Evolutionary conservation across 2,797 vertebrate genomes (phyloP), one percentile per base, ranked within the genome.

Genomic region (Anguilla marmorata): DNA sequence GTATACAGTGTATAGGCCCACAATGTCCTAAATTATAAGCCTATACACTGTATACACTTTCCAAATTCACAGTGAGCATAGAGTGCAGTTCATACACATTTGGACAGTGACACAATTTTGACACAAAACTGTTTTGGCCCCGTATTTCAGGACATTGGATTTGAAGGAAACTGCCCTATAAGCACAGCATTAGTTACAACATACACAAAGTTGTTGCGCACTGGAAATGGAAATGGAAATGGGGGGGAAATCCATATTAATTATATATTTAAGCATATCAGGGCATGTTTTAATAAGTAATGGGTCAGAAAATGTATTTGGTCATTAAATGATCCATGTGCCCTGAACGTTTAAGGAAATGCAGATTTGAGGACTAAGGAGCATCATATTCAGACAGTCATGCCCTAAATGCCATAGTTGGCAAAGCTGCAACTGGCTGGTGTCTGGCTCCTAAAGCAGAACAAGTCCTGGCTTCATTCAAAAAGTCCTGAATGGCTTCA

Each of bases 401-500:
- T 41, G 16, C 21, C n/a, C 6, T 63, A 85, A 12, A 33, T 33
- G 4, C n/a, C 30, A 85, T 58, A 45, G 41, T 45, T 45, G 41
- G 41, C 27, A 56, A 14, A 9, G 80, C 48, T 48, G 27, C 8
- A 74, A 37, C 69, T 30, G 69, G 1, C 84, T 58, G 63, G n/a
- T 27, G 63, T 11, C n/a, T 69, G 24, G 63, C 24, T 85, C 5
- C 19, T 56, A 16, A 24, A 58, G 50, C 45, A 14, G n/a, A 21
- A 9, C 83, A 27, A 69, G 21, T 69, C 63, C 63, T 93, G 91
- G 50, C 50, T 52, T 8, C 50, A 52, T 52, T 12, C 7, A 90
- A 89, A 66, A 91, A 92, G 93, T 88, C 90, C 72, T 85, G 86
- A 63, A 90, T 91, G 91, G 90, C 91, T 93, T 93, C 93, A 63